Conservation (phyloP, 1,140 invertebrate species). For the Eufriesea mexicana region DNA sequence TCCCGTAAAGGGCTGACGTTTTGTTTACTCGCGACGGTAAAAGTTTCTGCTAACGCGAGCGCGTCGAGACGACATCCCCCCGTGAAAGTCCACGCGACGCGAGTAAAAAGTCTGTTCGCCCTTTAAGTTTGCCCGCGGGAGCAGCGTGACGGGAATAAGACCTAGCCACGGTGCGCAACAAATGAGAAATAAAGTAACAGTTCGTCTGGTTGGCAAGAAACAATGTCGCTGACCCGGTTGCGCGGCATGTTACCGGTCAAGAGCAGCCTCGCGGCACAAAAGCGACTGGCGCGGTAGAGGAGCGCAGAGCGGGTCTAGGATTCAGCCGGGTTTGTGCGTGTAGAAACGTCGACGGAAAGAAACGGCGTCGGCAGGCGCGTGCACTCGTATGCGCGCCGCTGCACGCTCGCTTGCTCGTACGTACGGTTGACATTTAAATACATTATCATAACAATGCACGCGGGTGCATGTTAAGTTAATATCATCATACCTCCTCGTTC, state of each 20-base stretch:
- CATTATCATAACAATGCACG: constrained; percentile 77
- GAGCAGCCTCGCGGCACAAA: constrained; percentile 40
- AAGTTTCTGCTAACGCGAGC: no score
- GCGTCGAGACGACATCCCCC: no score
- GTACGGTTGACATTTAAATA: constrained; percentile 68
- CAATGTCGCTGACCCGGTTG: constrained; percentile 37
- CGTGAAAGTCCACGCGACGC: no score
- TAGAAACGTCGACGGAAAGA: constrained; percentile 43
- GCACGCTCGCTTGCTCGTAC: constrained; percentile 36
- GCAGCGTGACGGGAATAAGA: constrained; percentile 11
- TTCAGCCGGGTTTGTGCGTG: constrained; percentile 16
- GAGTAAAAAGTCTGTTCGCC: no score
- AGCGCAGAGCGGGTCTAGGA: constrained; percentile 34
- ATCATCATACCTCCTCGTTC: constrained; percentile 67
- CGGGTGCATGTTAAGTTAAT: constrained; percentile 76
- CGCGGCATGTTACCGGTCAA: constrained; percentile 34
- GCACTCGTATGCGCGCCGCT: constrained; percentile 50
- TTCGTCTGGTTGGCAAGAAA: constrained; percentile 10
- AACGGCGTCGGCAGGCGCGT: constrained; percentile 49
- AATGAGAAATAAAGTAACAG: constrained; percentile 47
- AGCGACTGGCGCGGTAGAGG: constrained; percentile 18
- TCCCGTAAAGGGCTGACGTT: no score
- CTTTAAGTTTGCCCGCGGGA: no score
- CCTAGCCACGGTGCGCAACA: constrained; percentile 13
- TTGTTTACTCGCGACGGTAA: no score